A percentile compares a stretch with the other conserved stretches of the same genome.
phyloP scores from a whole-genome alignment of 2,113 vertebrate genomes.

The Odocoileus virginianus region DNA sequence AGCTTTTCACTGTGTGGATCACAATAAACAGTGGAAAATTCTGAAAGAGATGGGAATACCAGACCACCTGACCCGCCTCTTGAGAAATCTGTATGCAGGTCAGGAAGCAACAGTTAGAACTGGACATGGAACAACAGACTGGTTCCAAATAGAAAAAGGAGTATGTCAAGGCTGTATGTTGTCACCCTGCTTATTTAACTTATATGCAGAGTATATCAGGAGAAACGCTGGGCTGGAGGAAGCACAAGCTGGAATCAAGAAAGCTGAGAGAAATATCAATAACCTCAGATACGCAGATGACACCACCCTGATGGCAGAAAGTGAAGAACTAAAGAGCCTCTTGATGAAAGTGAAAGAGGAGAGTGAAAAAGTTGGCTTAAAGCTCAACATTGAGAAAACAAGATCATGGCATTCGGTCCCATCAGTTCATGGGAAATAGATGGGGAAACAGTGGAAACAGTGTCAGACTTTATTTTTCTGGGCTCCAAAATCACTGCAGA shows the following conservation, averaged over 20 bases:
- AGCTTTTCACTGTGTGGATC: too few species aligned
- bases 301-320: not conserved
- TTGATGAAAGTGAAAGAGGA: not conserved
- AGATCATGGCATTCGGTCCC: not conserved
- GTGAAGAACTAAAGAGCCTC: not conserved
- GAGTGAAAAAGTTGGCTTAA: not conserved
- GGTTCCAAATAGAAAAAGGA: too few species aligned
- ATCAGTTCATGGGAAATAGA: not conserved
- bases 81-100: too few species aligned
- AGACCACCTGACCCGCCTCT: too few species aligned
- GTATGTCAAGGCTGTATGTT: not conserved
- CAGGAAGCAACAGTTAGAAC: too few species aligned
- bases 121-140: too few species aligned
- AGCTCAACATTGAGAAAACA: not conserved
- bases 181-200: not conserved
- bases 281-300: not conserved
- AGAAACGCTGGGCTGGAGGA: not conserved
- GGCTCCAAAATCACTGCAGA: not conserved
- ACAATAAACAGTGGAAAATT: too few species aligned
- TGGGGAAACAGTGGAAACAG: not conserved
- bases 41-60: too few species aligned
- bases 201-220: not conserved
- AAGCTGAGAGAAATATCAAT: not conserved
- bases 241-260: not conserved
- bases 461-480: accelerated